Conservation (phyloP, 1,140 invertebrate genomes). For the Lerema accius region DNA sequence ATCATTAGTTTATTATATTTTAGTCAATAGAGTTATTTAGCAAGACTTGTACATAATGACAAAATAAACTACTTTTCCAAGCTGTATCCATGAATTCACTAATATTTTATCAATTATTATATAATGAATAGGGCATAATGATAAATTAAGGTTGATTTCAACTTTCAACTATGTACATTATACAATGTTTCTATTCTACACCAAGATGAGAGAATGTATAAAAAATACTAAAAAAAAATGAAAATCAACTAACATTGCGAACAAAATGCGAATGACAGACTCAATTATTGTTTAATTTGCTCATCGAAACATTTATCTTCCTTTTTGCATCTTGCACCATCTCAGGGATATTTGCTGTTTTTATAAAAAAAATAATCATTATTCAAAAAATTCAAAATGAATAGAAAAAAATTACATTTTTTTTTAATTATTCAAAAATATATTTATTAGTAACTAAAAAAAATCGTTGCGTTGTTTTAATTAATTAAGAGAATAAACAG, state of each 20-base stretch:
- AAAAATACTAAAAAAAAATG: slow-evolving; percentile 10
- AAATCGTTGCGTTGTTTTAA: too few species aligned
- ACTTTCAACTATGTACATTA: background rate
- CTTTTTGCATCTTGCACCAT: slow-evolving; percentile 60
- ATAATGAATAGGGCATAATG: background rate
- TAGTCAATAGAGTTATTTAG: too few species aligned
- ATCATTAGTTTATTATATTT: too few species aligned
- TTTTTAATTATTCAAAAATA: too few species aligned
- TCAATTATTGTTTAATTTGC: slow-evolving; percentile 55
- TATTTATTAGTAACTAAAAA: too few species aligned
- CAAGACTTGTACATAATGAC: too few species aligned
- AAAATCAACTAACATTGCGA: slow-evolving; percentile 51
- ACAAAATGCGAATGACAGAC: slow-evolving; percentile 23
- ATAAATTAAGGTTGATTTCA: background rate
- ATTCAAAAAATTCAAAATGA: background rate
- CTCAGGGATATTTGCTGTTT: slow-evolving; percentile 49
- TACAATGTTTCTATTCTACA: slow-evolving; percentile 5
- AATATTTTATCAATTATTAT: too few species aligned
- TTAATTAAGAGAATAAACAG: too few species aligned
- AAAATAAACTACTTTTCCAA: slow-evolving; percentile 9
- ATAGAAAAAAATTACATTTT: too few species aligned
- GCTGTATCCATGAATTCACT: too few species aligned
- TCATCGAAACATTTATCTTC: slow-evolving; percentile 61
- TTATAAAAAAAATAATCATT: slow-evolving; percentile 19
- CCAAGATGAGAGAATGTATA: background rate